Evolutionary conservation across 2,113 vertebrate species (phyloP), one percentile per base, ranked within the genome.

Genomic region (Notechis scutatus): DNA sequence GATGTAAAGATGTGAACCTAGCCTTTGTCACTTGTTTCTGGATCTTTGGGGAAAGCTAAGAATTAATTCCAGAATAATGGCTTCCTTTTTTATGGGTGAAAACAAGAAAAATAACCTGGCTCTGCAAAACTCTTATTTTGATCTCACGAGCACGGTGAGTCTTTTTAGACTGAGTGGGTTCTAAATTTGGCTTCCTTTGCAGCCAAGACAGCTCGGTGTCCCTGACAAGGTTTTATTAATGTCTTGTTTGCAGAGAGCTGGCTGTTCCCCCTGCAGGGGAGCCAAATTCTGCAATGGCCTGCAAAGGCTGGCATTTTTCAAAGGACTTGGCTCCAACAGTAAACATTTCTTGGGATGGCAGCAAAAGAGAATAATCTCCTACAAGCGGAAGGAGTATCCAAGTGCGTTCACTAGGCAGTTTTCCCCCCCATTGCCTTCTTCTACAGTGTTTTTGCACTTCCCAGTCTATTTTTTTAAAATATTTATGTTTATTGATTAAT

Each of bases 151-250:
- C 18, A 59, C 9, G 20, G 47, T 3, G 47, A 29, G 47, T 26
- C n/a, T 24, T 15, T 55, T 88, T 74, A 54, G 86, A 45, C 5
- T 0, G 57, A 92, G 10, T 18, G 23, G 50, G 4, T 92, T 88
- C 91, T 92, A 88, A 92, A 92, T 81, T 74, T 74, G 50, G 86
- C 47, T 69, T 4, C 87, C 11, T 92, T 34, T n/a, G 61, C 24
- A 56, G 34, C 15, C 87, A 12, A 21, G 54, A 47, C 21, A 42
- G 52, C 9, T 26, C n/a, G 2, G 5, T 47, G 34, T 85, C 92
- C 52, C 87, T 15, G 4, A 54, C 34, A 21, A 89, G 29, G 39
- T 92, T 89, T 57, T 54, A 89, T 56, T 85, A 89, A 89, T 56
- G 87, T 4, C 87, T 61, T n/a, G 24, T 55, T 81, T 92, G 92